Evolutionary conservation across 1,140 invertebrate species (phyloP).

Genomic region (Oryctes rhinoceros): DNA sequence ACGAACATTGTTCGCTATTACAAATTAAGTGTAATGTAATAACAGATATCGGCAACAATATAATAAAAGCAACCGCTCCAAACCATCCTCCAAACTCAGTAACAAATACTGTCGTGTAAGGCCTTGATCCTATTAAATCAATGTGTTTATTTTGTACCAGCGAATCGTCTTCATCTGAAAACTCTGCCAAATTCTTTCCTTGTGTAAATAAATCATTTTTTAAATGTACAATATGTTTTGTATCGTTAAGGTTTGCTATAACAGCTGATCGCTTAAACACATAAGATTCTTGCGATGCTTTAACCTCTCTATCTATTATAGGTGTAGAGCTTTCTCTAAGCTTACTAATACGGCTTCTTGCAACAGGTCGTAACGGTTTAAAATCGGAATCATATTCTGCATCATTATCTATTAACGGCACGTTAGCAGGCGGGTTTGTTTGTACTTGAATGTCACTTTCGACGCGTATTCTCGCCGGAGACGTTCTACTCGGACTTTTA

Average conservation of each 20-base stretch:
- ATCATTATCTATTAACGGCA: slow-evolving; percentile 24
- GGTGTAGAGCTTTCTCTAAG: background rate
- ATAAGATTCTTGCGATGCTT: background rate
- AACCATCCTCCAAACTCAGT: slow-evolving; percentile 59
- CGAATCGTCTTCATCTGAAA: slow-evolving; percentile 62
- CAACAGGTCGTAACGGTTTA: slow-evolving; percentile 14
- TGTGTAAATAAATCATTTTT: slow-evolving; percentile 50
- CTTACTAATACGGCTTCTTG: background rate
- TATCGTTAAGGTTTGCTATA: slow-evolving; percentile 42
- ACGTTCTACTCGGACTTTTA: slow-evolving; percentile 34
- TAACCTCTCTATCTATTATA: background rate
- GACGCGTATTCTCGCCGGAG: background rate
- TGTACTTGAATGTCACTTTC: slow-evolving; percentile 35
- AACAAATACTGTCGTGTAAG: background rate
- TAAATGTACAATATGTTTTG: slow-evolving; percentile 54
- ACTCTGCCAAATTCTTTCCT: slow-evolving; percentile 55
- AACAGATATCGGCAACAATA: slow-evolving; percentile 47
- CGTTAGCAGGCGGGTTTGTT: background rate
- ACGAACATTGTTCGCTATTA: slow-evolving; percentile 57
- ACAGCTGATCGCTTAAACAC: slow-evolving; percentile 13
- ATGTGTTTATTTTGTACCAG: slow-evolving; percentile 44
- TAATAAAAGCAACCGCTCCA: slow-evolving; percentile 48
- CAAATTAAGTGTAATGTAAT: slow-evolving; percentile 59
- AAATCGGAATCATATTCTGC: slow-evolving; percentile 21
- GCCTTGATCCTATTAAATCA: slow-evolving; percentile 30